Evolutionary conservation across 2,797 vertebrate genomes (phyloP).

Genomic region (Lerista edwardsae): DNA sequence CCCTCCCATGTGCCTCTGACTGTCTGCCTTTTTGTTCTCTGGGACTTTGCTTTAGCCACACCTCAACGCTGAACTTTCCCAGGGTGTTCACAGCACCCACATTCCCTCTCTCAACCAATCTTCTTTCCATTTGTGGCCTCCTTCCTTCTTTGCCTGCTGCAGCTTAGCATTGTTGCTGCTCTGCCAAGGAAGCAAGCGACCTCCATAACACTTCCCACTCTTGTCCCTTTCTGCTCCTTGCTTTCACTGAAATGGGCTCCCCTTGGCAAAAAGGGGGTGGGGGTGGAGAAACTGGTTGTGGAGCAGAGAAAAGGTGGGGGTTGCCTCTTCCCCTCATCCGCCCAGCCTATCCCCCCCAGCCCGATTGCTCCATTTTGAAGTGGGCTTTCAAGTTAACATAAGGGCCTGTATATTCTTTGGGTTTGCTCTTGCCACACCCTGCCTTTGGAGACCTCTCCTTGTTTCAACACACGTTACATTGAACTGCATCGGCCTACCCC

Average conservation of each 20-base stretch:
- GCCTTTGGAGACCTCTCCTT: neutral
- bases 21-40: neutral
- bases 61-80: neutral
- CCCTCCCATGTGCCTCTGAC: neutral
- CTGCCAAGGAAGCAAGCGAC: neutral
- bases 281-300: neutral
- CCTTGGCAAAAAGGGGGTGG: neutral
- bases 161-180: neutral
- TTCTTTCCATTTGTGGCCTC: too few species aligned
- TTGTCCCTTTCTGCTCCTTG: too few species aligned
- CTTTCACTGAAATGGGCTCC: neutral
- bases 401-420: neutral
- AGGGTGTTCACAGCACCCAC: neutral
- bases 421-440: neutral
- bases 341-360: too few species aligned
- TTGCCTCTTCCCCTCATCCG: too few species aligned
- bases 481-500: neutral
- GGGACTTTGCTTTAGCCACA: neutral
- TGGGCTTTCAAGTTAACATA: neutral
- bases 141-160: neutral
- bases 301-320: neutral
- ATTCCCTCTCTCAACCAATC: too few species aligned
- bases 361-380: neutral
- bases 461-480: neutral
- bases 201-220: neutral